These are phyloP conservation scores for Tragopan temminckii DNA, from an alignment of 2,797 vertebrate genomes.

Conservation along the genomic window DNA sequence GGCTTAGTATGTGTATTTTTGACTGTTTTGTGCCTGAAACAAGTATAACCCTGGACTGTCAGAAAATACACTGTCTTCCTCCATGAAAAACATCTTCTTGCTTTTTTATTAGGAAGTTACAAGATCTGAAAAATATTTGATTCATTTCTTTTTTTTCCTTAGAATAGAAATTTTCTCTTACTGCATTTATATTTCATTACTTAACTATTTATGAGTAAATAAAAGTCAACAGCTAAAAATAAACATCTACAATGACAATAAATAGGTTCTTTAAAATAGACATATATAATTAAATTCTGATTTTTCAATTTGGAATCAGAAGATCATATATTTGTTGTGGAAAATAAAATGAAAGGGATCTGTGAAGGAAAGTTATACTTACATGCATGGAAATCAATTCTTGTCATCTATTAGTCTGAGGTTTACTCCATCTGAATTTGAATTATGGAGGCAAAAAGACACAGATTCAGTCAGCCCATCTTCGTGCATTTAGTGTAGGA, in stretches of 20 bases:
- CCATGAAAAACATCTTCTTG: not conserved
- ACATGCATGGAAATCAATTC: not conserved
- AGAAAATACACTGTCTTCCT: not conserved
- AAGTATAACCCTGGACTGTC: not conserved
- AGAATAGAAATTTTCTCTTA: conserved; percentile 33
- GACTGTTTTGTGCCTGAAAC: not conserved
- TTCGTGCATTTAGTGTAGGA: not conserved
- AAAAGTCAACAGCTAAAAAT: conserved; percentile 18
- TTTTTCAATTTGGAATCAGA: conserved; percentile 2
- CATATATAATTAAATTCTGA: not conserved
- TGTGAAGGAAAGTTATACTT: not conserved
- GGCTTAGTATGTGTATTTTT: not conserved
- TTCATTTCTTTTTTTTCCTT: not conserved
- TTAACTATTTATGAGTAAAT: conserved; percentile 52
- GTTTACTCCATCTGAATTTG: not conserved
- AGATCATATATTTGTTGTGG: not conserved
- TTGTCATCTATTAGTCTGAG: not conserved
- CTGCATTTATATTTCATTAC: conserved; percentile 2
- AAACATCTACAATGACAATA: not conserved
- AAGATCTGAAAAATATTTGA: not conserved
- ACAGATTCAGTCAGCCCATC: not conserved
- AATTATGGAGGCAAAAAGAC: not conserved
- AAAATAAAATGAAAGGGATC: not conserved
- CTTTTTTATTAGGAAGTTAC: not conserved
- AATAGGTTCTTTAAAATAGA: not conserved